phyloP scores from a whole-genome alignment of 2,113 vertebrate genomes.

The Melozone crissalis region DNA sequence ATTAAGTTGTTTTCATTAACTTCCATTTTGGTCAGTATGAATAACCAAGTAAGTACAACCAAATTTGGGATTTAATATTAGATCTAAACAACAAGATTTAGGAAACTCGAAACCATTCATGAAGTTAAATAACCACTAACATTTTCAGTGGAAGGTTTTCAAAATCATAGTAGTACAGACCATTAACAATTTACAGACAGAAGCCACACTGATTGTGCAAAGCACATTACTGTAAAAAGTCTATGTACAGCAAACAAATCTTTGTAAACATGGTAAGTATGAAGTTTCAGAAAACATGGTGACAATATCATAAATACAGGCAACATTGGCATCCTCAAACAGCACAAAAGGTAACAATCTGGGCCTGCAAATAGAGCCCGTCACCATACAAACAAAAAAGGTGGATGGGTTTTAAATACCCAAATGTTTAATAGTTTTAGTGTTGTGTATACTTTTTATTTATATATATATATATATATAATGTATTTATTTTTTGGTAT shows the following conservation, averaged over 20 bases:
- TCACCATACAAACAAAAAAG: conserved; percentile 80
- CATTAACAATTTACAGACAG: conserved; percentile 85
- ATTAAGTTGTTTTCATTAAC: conserved; percentile 23
- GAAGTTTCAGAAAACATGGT: conserved; percentile 89
- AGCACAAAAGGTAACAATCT: conserved; percentile 87
- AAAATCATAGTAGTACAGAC: conserved; percentile 85
- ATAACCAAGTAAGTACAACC: conserved; percentile 58
- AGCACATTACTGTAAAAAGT: conserved; percentile 93
- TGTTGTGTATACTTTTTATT: conserved; percentile 78
- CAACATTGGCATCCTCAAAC: conserved; percentile 91
- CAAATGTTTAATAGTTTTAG: conserved; percentile 78
- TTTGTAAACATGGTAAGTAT: conserved; percentile 98
- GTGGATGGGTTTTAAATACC: conserved; percentile 77
- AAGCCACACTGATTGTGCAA: conserved; percentile 93
- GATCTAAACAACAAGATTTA: conserved; percentile 60
- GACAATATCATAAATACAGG: conserved; percentile 92
- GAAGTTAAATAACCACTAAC: conserved; percentile 86
- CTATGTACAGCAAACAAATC: conserved; percentile 95
- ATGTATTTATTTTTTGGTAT: conserved; percentile 83
- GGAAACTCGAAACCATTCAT: conserved; percentile 89
- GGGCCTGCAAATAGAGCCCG: conserved; percentile 82
- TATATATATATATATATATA: neutral
- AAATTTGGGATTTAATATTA: conserved; percentile 53
- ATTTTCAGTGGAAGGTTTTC: conserved; percentile 84
- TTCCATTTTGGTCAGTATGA: conserved; percentile 56